A percentile compares a stretch with the other conserved stretches of the same genome.
Evolutionary conservation across 2,888 invertebrate species (phyloP).

Genomic region (Tachina fera): DNA sequence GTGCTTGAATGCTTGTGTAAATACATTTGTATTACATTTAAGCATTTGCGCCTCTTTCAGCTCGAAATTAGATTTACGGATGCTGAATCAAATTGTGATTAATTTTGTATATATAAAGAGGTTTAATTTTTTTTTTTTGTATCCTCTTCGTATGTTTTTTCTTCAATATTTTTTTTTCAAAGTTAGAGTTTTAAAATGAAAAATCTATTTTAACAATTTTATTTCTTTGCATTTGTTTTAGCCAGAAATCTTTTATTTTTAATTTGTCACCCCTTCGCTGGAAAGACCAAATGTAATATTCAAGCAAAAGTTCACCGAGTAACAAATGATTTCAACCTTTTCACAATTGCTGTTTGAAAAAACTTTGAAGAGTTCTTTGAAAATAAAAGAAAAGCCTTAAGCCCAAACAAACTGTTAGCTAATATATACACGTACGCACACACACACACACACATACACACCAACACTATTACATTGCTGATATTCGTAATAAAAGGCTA

Average conservation of each 20-base stretch:
- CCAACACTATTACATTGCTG: conserved; percentile 11
- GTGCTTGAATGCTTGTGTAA: not conserved
- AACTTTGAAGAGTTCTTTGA: conserved; percentile 15
- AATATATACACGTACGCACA: conserved; percentile 7
- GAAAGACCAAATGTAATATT: conserved; percentile 27
- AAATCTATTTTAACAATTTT: conserved; percentile 68
- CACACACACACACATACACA: not conserved
- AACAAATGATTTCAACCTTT: conserved; percentile 19
- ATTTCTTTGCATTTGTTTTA: conserved; percentile 34
- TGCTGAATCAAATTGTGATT: conserved; percentile 72
- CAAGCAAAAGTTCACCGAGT: conserved; percentile 1
- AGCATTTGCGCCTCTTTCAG: conserved; percentile 6
- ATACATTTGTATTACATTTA: not conserved
- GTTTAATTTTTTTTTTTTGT: conserved; percentile 6
- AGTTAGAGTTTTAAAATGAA: conserved; percentile 18
- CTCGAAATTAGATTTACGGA: conserved; percentile 69
- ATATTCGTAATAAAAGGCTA: conserved; percentile 27
- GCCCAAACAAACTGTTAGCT: conserved; percentile 51
- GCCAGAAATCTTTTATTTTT: not conserved
- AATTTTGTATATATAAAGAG: conserved; percentile 59
- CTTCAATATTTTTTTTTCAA: not conserved
- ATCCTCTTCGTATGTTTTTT: not conserved
- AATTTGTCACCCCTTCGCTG: not conserved
- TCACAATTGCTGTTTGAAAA: not conserved
- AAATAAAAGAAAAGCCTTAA: conserved; percentile 19